A percentile compares a stretch with the other conserved stretches of the same genome.
These are phyloP conservation scores for Lanistes nyassanus DNA, from an alignment of 1,140 invertebrate genomes.

Conservation along the genomic window DNA sequence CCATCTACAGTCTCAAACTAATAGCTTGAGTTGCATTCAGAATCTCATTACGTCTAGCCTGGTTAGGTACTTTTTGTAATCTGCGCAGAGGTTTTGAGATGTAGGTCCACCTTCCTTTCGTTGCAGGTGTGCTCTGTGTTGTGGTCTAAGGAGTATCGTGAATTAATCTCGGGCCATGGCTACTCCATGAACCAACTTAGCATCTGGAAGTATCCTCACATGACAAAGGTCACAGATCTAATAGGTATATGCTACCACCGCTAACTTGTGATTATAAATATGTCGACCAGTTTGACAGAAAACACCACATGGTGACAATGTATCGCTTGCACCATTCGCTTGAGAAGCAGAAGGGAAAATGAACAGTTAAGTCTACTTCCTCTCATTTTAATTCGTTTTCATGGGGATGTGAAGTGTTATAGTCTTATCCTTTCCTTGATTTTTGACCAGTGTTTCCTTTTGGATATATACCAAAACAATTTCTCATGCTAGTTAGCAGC, in stretches of 20 bases:
- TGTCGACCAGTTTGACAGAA: background rate
- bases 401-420: too few species aligned
- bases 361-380: background rate
- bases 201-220: constrained; percentile 95
- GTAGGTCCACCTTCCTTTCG: too few species aligned
- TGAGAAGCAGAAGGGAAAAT: background rate
- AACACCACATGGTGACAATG: background rate
- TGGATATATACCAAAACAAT: too few species aligned
- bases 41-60: too few species aligned
- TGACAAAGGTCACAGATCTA: constrained; percentile 77
- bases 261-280: background rate
- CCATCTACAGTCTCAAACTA: too few species aligned
- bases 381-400: background rate
- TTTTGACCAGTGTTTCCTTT: too few species aligned
- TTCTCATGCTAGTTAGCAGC: too few species aligned
- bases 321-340: background rate
- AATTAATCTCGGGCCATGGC: constrained; percentile 94
- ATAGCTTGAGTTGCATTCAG: too few species aligned
- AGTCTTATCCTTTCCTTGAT: too few species aligned
- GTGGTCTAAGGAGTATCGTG: constrained; percentile 93
- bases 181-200: constrained; percentile 93
- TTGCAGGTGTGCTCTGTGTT: constrained; percentile 86
- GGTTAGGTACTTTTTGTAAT: too few species aligned
- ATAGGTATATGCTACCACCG: constrained; percentile 62
- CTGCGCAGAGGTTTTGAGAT: too few species aligned